phyloP scores from a whole-genome alignment of 2,797 vertebrate genomes.

The Propithecus deckenii region DNA sequence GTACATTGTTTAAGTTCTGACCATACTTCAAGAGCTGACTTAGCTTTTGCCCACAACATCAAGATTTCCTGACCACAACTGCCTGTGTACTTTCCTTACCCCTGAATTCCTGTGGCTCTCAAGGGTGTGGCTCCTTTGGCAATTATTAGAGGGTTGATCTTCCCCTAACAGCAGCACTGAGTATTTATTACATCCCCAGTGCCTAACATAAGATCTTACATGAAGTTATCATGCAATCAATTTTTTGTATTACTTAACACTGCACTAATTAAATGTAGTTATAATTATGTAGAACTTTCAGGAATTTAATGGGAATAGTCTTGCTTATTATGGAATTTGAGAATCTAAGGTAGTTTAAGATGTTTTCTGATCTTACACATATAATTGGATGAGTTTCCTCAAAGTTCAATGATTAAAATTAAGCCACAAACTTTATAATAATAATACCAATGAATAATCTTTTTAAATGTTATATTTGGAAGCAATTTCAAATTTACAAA shows the following conservation, averaged over 20 bases:
- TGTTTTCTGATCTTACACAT: background rate
- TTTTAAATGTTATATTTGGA: background rate
- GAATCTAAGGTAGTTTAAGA: background rate
- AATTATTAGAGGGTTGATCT: background rate
- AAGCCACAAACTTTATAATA: background rate
- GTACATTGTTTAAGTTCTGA: background rate
- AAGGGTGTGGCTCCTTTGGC: background rate
- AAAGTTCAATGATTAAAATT: background rate
- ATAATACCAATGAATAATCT: background rate
- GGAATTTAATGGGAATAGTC: background rate
- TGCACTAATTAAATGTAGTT: background rate
- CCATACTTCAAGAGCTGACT: background rate
- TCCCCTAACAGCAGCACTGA: background rate
- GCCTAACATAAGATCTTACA: background rate
- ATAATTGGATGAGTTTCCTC: background rate
- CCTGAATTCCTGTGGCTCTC: background rate
- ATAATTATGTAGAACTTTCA: background rate
- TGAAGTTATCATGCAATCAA: background rate
- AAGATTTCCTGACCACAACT: background rate
- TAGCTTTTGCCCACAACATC: background rate
- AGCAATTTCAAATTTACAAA: background rate
- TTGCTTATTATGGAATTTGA: background rate
- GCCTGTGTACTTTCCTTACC: background rate
- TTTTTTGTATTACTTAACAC: background rate
- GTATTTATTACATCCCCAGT: background rate